Evolutionary conservation across 2,888 invertebrate genomes (phyloP).

Genomic region (Pocota personata): DNA sequence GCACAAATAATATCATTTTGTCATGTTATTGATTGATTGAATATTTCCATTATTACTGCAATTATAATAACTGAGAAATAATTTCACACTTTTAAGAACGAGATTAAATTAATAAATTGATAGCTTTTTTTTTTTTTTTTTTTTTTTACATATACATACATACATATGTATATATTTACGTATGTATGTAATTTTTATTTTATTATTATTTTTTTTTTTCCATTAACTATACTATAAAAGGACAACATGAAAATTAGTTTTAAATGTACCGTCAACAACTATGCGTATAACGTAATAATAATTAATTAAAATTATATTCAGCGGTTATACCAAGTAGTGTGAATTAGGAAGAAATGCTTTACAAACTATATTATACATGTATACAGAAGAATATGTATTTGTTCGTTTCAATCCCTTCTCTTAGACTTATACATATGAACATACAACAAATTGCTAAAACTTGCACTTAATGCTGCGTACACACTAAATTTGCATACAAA

Average conservation of each 20-base stretch:
- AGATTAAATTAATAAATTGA: constrained; percentile 61
- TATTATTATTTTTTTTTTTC: too few species aligned
- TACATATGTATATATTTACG: constrained; percentile 16
- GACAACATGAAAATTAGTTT: constrained; percentile 69
- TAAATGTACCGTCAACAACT: constrained; percentile 33
- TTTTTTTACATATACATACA: constrained; percentile 3
- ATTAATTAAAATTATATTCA: constrained; percentile 23
- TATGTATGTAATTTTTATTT: too few species aligned
- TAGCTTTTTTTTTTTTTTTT: constrained; percentile 62
- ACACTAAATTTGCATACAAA: constrained; percentile 20
- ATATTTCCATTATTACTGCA: constrained; percentile 55
- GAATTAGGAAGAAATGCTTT: constrained; percentile 44
- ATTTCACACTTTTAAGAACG: constrained; percentile 54
- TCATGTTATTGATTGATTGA: constrained; percentile 58
- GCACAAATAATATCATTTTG: constrained; percentile 71
- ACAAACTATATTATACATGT: constrained; percentile 32
- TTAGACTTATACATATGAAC: constrained; percentile 19
- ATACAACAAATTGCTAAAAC: constrained; percentile 3
- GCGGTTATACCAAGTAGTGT: constrained; percentile 33
- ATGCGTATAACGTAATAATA: constrained; percentile 44
- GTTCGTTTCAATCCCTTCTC: constrained; percentile 26
- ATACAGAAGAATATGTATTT: constrained; percentile 35
- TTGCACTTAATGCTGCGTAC: constrained; percentile 44
- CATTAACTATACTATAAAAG: constrained; percentile 44
- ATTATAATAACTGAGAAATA: constrained; percentile 33